A percentile compares a stretch with the other conserved stretches of the same genome.
Conservation (phyloP, 2,888 invertebrate genomes). For the Metalampra italica region DNA sequence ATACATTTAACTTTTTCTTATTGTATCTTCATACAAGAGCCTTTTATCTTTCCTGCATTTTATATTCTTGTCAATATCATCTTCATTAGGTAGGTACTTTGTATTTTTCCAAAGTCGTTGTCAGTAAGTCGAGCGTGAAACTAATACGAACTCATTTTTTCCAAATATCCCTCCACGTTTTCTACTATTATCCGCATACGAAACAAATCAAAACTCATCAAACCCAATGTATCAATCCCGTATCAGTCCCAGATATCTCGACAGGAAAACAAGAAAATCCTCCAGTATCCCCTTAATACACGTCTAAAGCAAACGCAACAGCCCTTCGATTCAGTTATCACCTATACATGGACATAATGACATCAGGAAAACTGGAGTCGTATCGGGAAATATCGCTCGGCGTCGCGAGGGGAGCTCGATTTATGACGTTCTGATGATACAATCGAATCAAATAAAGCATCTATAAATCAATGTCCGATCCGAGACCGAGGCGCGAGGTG, state of each 20-base stretch:
- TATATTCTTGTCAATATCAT: too few relatives aligned
- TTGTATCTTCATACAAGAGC: too few relatives aligned
- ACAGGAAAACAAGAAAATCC: constrained; percentile 30
- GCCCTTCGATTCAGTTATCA: constrained; percentile 59
- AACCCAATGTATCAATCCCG: constrained; percentile 3
- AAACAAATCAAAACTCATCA: not conserved
- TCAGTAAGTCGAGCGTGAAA: too few relatives aligned
- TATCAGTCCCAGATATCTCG: constrained; percentile 6
- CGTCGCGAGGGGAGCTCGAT: constrained; percentile 44
- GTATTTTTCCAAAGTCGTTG: too few relatives aligned
- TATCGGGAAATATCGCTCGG: constrained; percentile 42
- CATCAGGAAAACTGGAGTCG: constrained; percentile 59
- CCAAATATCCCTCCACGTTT: too few relatives aligned
- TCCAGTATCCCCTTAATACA: constrained; percentile 34
- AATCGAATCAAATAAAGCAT: constrained; percentile 75
- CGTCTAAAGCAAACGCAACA: constrained; percentile 18
- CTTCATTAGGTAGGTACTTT: too few relatives aligned
- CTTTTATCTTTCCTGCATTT: too few relatives aligned
- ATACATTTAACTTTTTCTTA: too few relatives aligned
- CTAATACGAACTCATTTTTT: too few relatives aligned
- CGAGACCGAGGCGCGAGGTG: constrained; percentile 50
- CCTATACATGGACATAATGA: constrained; percentile 64
- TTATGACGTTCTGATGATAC: constrained; percentile 77
- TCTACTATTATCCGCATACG: too few relatives aligned
- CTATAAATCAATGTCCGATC: constrained; percentile 74